These are phyloP conservation scores for Cnemophilus loriae DNA, from an alignment of 2,113 vertebrate species.

Conservation along the genomic window DNA sequence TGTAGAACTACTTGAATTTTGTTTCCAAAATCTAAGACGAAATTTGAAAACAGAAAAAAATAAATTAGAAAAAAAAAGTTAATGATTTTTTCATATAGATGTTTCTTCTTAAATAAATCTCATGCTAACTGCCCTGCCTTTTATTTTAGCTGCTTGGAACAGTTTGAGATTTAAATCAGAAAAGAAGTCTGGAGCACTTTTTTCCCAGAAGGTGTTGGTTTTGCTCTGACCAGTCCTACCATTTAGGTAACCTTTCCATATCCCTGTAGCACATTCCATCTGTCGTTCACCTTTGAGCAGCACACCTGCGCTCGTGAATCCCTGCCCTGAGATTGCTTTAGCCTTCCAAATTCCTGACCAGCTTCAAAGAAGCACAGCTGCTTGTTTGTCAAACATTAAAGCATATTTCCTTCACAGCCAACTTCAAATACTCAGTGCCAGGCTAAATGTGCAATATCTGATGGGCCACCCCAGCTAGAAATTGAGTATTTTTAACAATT, in stretches of 20 bases:
- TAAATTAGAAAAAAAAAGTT: neutral
- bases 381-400: neutral
- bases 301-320: neutral
- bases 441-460: neutral
- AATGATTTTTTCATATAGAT: neutral
- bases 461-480: neutral
- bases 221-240: neutral
- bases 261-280: neutral
- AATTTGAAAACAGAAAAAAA: neutral
- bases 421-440: neutral
- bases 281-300: neutral
- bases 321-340: neutral
- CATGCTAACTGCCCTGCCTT: neutral
- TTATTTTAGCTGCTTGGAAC: neutral
- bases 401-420: neutral
- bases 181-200: neutral
- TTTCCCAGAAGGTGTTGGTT: neutral
- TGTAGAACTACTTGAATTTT: neutral
- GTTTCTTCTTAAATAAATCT: neutral
- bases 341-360: neutral
- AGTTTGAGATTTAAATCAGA: neutral
- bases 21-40: neutral
- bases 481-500: neutral
- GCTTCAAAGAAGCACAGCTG: neutral
- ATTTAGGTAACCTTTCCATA: neutral